These are phyloP conservation scores for Mythimna lalbum DNA, from an alignment of 2,888 invertebrate genomes.

Conservation along the genomic window DNA sequence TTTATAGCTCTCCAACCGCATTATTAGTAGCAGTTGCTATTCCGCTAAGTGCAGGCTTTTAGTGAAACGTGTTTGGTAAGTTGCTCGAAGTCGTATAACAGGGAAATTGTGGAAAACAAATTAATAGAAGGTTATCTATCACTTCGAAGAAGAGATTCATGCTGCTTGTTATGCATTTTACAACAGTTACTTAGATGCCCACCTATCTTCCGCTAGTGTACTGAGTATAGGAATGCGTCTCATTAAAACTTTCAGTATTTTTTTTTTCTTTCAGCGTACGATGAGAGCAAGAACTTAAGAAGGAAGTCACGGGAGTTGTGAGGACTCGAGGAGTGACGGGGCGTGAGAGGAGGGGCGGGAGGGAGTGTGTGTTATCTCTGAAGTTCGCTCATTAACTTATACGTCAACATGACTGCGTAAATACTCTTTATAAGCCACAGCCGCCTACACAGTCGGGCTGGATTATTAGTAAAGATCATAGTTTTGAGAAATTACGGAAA, in stretches of 20 bases:
- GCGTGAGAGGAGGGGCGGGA: not conserved
- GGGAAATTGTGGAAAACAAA: conserved; percentile 16
- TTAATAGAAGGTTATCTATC: too few relatives aligned
- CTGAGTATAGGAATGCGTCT: conserved; percentile 22
- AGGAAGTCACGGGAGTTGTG: conserved; percentile 38
- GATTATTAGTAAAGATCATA: conserved; percentile 18
- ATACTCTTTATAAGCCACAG: conserved; percentile 30
- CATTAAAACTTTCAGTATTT: conserved; percentile 50
- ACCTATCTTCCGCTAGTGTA: not conserved
- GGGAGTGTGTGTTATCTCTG: conserved; percentile 44
- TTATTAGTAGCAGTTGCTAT: conserved; percentile 27
- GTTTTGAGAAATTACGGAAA: not conserved
- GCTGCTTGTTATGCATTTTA: not conserved
- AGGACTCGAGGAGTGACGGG: conserved; percentile 48
- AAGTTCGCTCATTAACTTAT: conserved; percentile 60
- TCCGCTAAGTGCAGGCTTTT: conserved; percentile 33
- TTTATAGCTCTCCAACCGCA: conserved; percentile 18
- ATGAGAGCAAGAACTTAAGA: conserved; percentile 29
- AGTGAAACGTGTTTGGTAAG: conserved; percentile 23
- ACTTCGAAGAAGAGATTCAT: too few relatives aligned
- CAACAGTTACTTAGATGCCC: not conserved
- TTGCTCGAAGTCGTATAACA: conserved; percentile 4
- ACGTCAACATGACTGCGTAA: conserved; percentile 46
- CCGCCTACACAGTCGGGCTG: conserved; percentile 9
- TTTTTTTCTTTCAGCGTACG: conserved; percentile 32